A percentile compares a stretch with the other conserved stretches of the same genome.
Conservation (phyloP, 2,888 invertebrate genomes). For the Morpho achilles region DNA sequence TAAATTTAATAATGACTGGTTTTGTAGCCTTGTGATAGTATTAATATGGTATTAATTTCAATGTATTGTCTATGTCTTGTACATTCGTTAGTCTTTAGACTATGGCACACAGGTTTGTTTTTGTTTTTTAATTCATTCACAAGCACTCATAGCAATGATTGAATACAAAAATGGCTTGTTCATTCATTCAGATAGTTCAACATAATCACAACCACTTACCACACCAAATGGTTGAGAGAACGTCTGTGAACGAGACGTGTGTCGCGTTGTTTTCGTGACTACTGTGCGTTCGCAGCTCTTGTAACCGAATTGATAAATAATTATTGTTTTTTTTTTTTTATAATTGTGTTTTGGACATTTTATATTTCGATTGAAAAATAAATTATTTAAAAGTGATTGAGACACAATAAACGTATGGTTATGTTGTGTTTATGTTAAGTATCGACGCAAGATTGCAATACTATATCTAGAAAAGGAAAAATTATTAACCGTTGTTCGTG, state of each 20-base stretch:
- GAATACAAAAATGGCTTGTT: constrained; percentile 7
- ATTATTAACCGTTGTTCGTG: constrained; percentile 58
- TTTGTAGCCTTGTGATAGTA: no score
- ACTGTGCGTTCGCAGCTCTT: constrained; percentile 71
- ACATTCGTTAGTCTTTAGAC: constrained; percentile 8
- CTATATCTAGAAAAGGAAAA: constrained; percentile 41
- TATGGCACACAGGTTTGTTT: constrained; percentile 16
- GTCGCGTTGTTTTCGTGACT: constrained; percentile 57
- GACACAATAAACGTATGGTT: constrained; percentile 45
- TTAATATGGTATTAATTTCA: neutral
- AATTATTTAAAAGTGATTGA: constrained; percentile 26
- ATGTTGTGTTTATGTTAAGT: constrained; percentile 64
- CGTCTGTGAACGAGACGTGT: constrained; percentile 61
- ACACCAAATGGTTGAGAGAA: constrained; percentile 40
- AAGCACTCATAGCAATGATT: constrained; percentile 4
- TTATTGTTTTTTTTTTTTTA: constrained; percentile 16
- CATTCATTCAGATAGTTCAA: constrained; percentile 24
- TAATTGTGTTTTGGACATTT: constrained; percentile 17
- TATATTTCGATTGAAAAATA: constrained; percentile 12
- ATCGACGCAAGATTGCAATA: constrained; percentile 44
- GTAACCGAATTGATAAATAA: constrained; percentile 18
- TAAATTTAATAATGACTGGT: no score
- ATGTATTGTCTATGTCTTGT: neutral
- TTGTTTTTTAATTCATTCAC: constrained; percentile 23
- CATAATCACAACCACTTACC: constrained; percentile 10